Base-by-base conservation (phyloP, 2,888 invertebrate species). In the Diaperis boleti region DNA sequence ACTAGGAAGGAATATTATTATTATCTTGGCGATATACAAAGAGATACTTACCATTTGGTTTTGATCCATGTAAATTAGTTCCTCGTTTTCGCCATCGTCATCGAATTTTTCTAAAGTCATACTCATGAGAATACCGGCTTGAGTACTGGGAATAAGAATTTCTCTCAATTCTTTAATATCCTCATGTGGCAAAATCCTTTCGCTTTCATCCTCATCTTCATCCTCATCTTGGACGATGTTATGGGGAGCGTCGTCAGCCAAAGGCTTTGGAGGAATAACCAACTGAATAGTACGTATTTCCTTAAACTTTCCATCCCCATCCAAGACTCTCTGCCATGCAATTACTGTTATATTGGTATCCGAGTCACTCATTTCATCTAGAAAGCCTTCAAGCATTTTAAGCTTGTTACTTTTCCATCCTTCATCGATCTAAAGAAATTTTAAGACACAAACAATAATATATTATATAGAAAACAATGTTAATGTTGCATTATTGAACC, bases 41-140 rank as follows among this genome's bases (percentile, higher is more conserved):
- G n/a, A n/a, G n/a, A n/a, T n/a, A 22, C 7, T 50, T 54, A 61
- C 61, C 61, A 61, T 35, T 33, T 52, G 37, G 18, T 52, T 45
- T 6, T 17, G 13, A 29, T 54, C 54, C 10, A 61, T 6, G 26
- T 54, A 35, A n/a, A 61, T 35, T 14, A 11, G 11, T 31, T 54
- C 37, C 3, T 39, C 45, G 8, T 52, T 20, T n/a, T n/a, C n/a
- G 6, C 61, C 61, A 8, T 52, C 20, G 14, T 54, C 20, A 15
- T 44, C 10, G 29, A 18, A 45, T 11, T 10, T 15, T 8, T 45
- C 35, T 3, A 8, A 17, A 8, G 44, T 52, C 6, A 49, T 29
- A 4, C 41, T 37, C 4, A 14, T 6, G 2, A 37, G 54, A 18
- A 61, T 37, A 13, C 47, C 54, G 1, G 54, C 3, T 15, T 4